Percentiles rank a stretch among this genome's conserved stretches.
Evolutionary conservation across 2,888 invertebrate species (phyloP).

Genomic region (Saturnia japonica): DNA sequence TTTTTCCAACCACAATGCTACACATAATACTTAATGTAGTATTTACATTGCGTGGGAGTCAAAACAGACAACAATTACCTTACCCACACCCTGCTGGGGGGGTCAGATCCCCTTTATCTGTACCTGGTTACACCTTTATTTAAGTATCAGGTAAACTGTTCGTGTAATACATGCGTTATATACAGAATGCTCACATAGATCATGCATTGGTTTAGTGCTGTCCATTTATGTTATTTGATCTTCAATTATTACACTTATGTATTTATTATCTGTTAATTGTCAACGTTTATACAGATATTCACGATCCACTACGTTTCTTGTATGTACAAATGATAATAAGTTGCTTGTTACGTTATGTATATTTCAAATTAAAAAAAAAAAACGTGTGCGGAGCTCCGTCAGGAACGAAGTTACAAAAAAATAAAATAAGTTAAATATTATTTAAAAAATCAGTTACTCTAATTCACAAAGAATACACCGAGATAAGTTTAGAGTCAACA

Average conservation of each 20-base stretch:
- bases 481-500: too few relatives aligned
- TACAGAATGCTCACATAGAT: not conserved
- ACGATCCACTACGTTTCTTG: not conserved
- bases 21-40: too few relatives aligned
- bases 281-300: not conserved
- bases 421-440: too few relatives aligned
- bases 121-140: not conserved
- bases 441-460: too few relatives aligned
- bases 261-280: not conserved
- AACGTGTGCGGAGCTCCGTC: not conserved
- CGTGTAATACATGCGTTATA: not conserved
- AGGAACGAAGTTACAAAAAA: too few relatives aligned
- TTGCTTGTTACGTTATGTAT: not conserved
- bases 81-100: too few relatives aligned
- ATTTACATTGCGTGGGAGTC: too few relatives aligned
- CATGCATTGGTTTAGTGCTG: constrained; percentile 1
- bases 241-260: not conserved
- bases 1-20: too few relatives aligned
- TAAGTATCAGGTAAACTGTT: not conserved
- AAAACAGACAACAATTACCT: too few relatives aligned
- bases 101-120: too few relatives aligned
- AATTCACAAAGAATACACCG: too few relatives aligned
- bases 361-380: not conserved
- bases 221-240: not conserved
- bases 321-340: not conserved